Base-by-base conservation (phyloP, 2,888 invertebrate species). In the Salpingus planirostris region DNA sequence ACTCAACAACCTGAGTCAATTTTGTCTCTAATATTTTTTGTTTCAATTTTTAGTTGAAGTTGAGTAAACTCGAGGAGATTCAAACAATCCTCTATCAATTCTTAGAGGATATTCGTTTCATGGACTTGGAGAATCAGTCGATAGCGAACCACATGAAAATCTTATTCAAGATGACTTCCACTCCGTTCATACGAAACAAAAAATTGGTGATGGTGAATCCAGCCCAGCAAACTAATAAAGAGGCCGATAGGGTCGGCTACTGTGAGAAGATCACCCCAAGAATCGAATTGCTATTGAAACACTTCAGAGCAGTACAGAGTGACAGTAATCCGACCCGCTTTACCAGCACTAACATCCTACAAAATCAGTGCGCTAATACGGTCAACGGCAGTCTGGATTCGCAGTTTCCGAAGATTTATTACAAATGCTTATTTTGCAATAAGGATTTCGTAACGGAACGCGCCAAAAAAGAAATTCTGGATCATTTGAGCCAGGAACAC, bases 221-320 rank as follows among this genome's bases (percentile, higher is more conserved):
- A 5, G 23, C 10, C 8, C 5, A 5, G 7, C 4, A 23, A 5
- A 18, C 6, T 2, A 30, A 25, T 15, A 26, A 13, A 25, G 13
- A 24, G 15, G 13, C 6, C 13, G 15, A 24, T 10, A 38, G 49
- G 29, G 38, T 53, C 11, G 40, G 41, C 4, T 51, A 46, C 21
- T 48, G 43, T 22, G 53, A 53, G 40, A 42, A 42, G 3, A 42
- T 50, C 10, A 36, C 43, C 6, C 53, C 53, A 1, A 49, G 43
- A 46, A 44, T 49, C 26, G 47, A 50, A 37, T 40, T 40, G 2
- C 28, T 44, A 4, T 21, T 52, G 15, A 22, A 28, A 10, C 37
- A 36, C 30, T 40, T 47, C 23, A 42, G 31, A 22, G 42, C 22
- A 8, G 15, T 33, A 10, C 43, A 46, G 12, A 40, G 39, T 8